These are phyloP conservation scores for Miniopterus natalensis DNA, from an alignment of 2,113 vertebrate species.

Conservation along the genomic window DNA sequence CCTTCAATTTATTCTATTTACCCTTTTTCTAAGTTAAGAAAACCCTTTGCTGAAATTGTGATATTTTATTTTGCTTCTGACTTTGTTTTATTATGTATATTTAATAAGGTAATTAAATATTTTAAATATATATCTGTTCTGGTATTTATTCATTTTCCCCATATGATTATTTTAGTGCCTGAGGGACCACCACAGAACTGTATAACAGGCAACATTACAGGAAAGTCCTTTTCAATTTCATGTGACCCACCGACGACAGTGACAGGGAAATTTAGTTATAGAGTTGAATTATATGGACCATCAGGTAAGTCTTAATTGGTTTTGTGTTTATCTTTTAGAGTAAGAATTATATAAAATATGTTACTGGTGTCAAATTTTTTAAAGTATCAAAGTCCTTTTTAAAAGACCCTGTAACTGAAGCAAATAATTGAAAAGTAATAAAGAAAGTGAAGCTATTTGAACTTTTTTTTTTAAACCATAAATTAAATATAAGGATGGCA, in stretches of 20 bases:
- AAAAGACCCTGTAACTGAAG: constrained; percentile 21
- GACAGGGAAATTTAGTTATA: constrained; percentile 95
- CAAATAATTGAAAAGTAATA: constrained; percentile 21
- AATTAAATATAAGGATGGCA: not conserved
- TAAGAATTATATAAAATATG: constrained; percentile 33
- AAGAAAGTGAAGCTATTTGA: not conserved
- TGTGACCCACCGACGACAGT: constrained; percentile 93
- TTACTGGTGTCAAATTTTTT: not conserved
- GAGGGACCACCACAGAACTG: constrained; percentile 95
- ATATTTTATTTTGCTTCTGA: not conserved
- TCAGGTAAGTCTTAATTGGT: constrained; percentile 88
- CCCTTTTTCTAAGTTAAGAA: not conserved
- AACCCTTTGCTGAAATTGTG: not conserved
- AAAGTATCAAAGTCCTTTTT: not conserved
- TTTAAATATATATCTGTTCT: not conserved
- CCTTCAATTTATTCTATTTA: not conserved
- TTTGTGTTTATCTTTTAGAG: constrained; percentile 51
- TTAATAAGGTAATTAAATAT: not conserved
- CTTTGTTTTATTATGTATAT: not conserved
- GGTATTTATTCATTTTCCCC: constrained; percentile 67
- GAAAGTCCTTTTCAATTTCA: constrained; percentile 90
- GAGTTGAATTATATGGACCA: constrained; percentile 92
- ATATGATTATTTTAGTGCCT: constrained; percentile 90
- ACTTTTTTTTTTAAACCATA: not conserved
- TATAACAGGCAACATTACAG: constrained; percentile 90